Conservation (phyloP, 2,888 invertebrate species). For the Andrena haemorrhoa region DNA sequence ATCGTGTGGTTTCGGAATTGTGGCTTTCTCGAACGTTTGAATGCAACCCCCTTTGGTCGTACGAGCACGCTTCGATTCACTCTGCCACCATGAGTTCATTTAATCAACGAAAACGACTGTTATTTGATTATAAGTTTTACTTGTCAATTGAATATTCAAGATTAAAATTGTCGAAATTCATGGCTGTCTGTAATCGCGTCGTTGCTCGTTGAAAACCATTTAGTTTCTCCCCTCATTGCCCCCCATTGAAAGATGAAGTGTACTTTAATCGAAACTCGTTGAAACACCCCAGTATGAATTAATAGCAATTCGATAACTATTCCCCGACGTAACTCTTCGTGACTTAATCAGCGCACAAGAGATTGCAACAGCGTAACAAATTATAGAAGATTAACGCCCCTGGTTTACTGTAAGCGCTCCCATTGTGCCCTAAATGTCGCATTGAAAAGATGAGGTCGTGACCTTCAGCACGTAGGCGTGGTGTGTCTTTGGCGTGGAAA, state of each 20-base stretch:
- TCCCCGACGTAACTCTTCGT: conserved; percentile 7
- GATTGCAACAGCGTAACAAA: conserved; percentile 1
- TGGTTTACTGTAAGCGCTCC: conserved; percentile 13
- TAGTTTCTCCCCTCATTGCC: background rate
- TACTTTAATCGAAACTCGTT: conserved; percentile 35
- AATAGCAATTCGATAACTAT: conserved; percentile 32
- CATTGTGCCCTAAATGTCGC: conserved; percentile 49
- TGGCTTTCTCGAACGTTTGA: conserved; percentile 38
- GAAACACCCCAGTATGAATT: conserved; percentile 26
- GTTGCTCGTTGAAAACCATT: conserved; percentile 26
- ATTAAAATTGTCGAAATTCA: background rate
- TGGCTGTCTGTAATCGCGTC: background rate
- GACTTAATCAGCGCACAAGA: conserved; percentile 27
- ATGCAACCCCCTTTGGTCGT: conserved; percentile 18
- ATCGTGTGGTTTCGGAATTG: conserved; percentile 21
- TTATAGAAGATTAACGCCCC: conserved; percentile 28
- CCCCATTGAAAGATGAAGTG: conserved; percentile 16
- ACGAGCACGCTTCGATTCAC: conserved; percentile 47
- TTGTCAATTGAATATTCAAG: no score
- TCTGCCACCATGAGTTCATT: conserved; percentile 11
- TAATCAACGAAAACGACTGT: background rate
- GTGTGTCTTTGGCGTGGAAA: conserved; percentile 82
- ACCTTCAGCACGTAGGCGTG: conserved; percentile 77
- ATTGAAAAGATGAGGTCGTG: conserved; percentile 31
- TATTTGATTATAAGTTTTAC: no score